Evolutionary conservation across 1,140 invertebrate genomes (phyloP), one percentile per base, ranked within the genome.

Genomic region (Chrysomallon squamiferum): DNA sequence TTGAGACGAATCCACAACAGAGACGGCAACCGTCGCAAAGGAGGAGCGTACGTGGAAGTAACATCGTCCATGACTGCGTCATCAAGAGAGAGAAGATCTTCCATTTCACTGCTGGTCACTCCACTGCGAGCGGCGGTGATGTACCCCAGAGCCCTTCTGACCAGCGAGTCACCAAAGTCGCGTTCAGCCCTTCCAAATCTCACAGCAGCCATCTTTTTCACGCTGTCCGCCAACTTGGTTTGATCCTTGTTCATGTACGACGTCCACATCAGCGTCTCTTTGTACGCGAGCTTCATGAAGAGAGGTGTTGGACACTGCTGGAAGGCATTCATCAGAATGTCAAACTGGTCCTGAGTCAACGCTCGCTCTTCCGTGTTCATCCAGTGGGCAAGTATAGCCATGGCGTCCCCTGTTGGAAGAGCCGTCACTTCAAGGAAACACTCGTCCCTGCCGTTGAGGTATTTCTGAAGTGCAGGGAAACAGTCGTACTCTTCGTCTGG

Each of bases 1-100:
- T 87, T 87, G 41, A 93, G 83, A 71, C 90, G 88, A 4, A 90
- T 88, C 91, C 91, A 91, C 65, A 91, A 87, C 60, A 92, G 80
- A 59, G 89, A 89, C 20, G 90, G 82, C 25, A 78, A 62, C 15
- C 81, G 70, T 15, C 82, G 67, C 9, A 90, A 88, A 68, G 88
- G 58, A 1, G 73, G 75, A 32, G 63, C 64, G 66, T 75, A 68
- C 29, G 71, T 45, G 20, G 70, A 61, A 29, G 64, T 52, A 7
- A 85, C 68, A n/a, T 84, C 82, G 35, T 80, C 90, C 76, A 91
- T 89, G 59, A 92, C 92, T 57, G 86, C 86, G n/a, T 90, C 87
- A 79, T 92, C 90, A 65, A 90, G 87, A 1, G 91, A 90, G 32
- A 93, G 74, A 20, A 93, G 82, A 82, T 93, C 92, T 68, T 92